Evolutionary conservation across 1,140 invertebrate genomes (phyloP), one percentile per base, ranked within the genome.

Genomic region (Drosophila pachea): DNA sequence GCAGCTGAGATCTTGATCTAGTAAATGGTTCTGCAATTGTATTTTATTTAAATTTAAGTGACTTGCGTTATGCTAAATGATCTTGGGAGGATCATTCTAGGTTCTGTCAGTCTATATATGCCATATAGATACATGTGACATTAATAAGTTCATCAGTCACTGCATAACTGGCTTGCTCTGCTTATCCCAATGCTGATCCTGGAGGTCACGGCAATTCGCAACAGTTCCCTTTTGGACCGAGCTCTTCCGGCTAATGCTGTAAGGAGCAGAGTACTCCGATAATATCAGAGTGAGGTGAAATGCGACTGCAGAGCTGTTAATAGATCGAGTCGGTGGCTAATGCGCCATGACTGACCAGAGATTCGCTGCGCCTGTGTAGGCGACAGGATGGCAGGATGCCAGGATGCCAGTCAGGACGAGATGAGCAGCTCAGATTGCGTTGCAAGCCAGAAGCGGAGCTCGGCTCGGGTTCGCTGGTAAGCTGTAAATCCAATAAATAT

Each of bases 401-500:
- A 42, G 43, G 36, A 55, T 42, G 22, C 22, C 53, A 33, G 16
- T 8, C 6, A n/a, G 29, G 7, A 45, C 33, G 29, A 69, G 78
- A 82, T 72, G 32, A 50, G 16, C 47, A 74, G 63, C 70, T 68
- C 86, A 86, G 81, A 86, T 84, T 81, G 70, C 76, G 82, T 63
- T 61, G 50, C 40, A n/a, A 31, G 63, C 53, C 32, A 9, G 49
- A 35, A 31, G 49, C 32, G 7, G 3, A 32, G 7, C 9, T 31
- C 4, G 4, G 35, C n/a, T 16, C 7, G 42, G 29, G 16, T 33
- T 35, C 22, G 47, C 29, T 32, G 58, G 50, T 87, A 86, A 87
- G 72, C 84, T 68, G 68, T 60, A 87, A 87, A 87, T 87, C 86
- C 79, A 86, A 87, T 86, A 82, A 87, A 87, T 86, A 86, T 87